phyloP scores from a whole-genome alignment of 30 jellyfish, hydroid and myxozoan genomes.

The Aurelia sp. region DNA sequence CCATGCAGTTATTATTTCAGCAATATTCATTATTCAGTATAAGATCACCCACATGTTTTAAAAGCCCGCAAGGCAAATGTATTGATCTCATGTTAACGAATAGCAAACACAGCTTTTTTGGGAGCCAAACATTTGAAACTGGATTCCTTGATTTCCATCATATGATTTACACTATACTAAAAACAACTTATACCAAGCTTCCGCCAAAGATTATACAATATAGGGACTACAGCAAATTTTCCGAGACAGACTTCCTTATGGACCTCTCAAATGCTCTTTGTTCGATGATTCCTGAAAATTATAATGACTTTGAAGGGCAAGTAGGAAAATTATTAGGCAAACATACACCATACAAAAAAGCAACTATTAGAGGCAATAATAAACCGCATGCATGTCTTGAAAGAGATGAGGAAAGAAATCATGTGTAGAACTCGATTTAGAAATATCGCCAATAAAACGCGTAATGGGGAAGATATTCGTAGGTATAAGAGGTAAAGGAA shows the following conservation, averaged over 20 bases:
- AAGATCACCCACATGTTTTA: conserved; percentile 50
- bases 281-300: too few relatives aligned
- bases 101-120: conserved; percentile 24
- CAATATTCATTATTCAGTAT: background rate
- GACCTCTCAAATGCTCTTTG: background rate
- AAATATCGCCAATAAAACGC: too few relatives aligned
- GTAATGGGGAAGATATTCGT: too few relatives aligned
- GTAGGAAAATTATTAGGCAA: too few relatives aligned
- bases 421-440: too few relatives aligned
- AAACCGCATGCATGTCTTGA: too few relatives aligned
- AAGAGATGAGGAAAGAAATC: too few relatives aligned
- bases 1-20: conserved; percentile 19
- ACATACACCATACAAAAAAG: too few relatives aligned
- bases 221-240: background rate
- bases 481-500: too few relatives aligned
- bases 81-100: conserved; percentile 56
- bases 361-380: too few relatives aligned
- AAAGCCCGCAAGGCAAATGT: conserved; percentile 34
- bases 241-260: background rate
- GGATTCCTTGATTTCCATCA: conserved; percentile 56
- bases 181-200: conserved; percentile 36
- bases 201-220: conserved; percentile 8
- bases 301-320: too few relatives aligned
- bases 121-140: conserved; percentile 31
- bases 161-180: conserved; percentile 9